A percentile compares a stretch with the other conserved stretches of the same genome.
Conservation (phyloP, 2,113 vertebrate genomes). For the Crypturellus undulatus region DNA sequence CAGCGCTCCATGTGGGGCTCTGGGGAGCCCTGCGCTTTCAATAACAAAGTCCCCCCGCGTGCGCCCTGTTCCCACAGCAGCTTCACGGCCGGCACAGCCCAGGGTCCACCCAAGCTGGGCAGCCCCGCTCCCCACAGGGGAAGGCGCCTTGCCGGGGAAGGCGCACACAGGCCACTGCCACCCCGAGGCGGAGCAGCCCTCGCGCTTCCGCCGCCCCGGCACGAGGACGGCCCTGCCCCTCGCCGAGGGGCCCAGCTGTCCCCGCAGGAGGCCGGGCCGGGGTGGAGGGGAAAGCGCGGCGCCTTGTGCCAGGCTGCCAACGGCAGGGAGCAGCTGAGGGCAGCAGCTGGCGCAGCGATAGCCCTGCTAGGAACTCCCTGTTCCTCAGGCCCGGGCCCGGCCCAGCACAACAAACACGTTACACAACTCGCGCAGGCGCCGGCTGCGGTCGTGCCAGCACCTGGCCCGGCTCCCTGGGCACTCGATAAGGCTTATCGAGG, state of each 20-base stretch:
- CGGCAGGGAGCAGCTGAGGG: neutral
- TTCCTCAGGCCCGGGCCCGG: accelerated
- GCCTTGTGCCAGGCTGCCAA: neutral
- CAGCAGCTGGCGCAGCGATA: neutral
- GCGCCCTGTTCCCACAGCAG: accelerated
- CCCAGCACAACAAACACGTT: accelerated
- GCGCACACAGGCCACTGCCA: too few species aligned
- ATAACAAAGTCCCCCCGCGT: neutral
- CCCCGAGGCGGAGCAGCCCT: too few species aligned
- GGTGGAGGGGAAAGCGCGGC: neutral
- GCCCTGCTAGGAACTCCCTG: neutral
- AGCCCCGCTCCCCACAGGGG: accelerated
- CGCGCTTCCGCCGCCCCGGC: neutral
- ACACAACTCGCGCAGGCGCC: accelerated
- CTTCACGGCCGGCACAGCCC: neutral
- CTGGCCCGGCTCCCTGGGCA: accelerated
- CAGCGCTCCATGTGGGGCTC: too few species aligned
- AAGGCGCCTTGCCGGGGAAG: too few species aligned
- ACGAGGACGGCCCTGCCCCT: accelerated
- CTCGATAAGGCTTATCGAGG: neutral
- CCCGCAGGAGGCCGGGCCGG: neutral
- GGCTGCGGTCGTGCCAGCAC: accelerated
- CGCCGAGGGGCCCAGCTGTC: neutral
- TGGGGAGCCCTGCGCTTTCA: neutral
- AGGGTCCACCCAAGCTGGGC: too few species aligned